Evolutionary conservation across 2,888 invertebrate species (phyloP), one percentile per base, ranked within the genome.

Genomic region (Allophyes oxyacanthae): DNA sequence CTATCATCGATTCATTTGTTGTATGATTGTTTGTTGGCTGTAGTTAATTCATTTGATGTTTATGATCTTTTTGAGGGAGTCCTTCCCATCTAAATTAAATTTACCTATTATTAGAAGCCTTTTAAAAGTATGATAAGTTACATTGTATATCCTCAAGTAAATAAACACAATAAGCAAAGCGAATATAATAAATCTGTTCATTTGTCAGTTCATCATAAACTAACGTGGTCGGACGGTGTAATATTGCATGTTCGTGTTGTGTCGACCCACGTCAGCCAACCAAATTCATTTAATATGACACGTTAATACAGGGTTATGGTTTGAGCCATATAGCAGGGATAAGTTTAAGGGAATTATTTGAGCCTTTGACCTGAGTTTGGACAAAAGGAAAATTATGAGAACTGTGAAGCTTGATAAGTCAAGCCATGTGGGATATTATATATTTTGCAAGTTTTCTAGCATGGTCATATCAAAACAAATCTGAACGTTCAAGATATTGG

Each of bases 281-380:
- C 25, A 45, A 56, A 74, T 59, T 57, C 57, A 74, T 74, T 62
- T 68, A 57, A 46, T 60, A 48, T 57, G 68, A 64, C 69, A 64
- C 55, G 52, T 48, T 56, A 49, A 64, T 50, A 42, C 33, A 34
- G 32, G 43, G 45, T 49, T 38, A 15, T 33, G 42, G 34, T n/a
- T 11, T 28, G 33, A 44, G 20, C 26, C 15, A 32, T 42, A 15
- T 13, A 4, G 28, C 15, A 28, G 9, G 11, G 20, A 13, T 2
- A 15, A 10, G 11, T 36, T 9, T n/a, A n/a, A 6, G 7, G 28
- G 32, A 9, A 6, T 36, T 25, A 28, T 57, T 58, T 64, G 45
- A 46, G 14, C 37, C 5, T 59, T 13, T 30, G 33, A 43, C 46
- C 43, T 43, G n/a, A n/a, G n/a, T n/a, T n/a, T n/a, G n/a, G n/a